Base-by-base conservation (phyloP, 2,888 invertebrate species). In the Xestia rhomboidea region DNA sequence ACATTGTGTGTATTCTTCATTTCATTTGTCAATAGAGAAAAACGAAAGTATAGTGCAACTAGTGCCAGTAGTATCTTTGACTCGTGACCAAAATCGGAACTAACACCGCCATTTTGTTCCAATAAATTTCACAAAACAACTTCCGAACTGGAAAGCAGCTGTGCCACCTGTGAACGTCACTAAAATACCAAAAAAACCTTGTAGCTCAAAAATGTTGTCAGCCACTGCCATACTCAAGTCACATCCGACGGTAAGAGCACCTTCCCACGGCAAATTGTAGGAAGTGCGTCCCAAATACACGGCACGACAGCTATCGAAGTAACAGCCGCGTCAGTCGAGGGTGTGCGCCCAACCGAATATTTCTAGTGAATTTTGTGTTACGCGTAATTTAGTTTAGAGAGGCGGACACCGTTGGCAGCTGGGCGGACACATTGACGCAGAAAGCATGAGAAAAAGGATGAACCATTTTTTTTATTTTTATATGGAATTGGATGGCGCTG, bases 201-300 rank as follows among this genome's bases (percentile, higher is more conserved):
- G 41, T 41, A 64, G 3, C 64, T 41, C 8, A 8, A 41, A 18
- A 84, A 81, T 68, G 82, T 88, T 88, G 66, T 24, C 2, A 6
- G 18, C 62, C 69, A 68, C 88, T 86, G 76, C 2, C 62, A 34
- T 51, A 79, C 54, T 70, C 51, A 73, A 74, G 78, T 78, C 74
- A 86, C 82, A 86, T 89, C 87, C 85, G 87, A 66, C 73, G 60
- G 64, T 68, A 74, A 75, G 57, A 60, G 34, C 66, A 64, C 89
- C 91, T 94, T 94, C 93, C 93, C 94, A 93, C 93, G 93, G 89
- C 91, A 91, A 92, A 91, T 92, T 89, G 92, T 92, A 91, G 93
- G 93, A 93, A 93, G 91, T 89, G 89, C 88, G 92, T 89, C 91
- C 93, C 89, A 90, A 88, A 88, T 87, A 81, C 76, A 73, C 79